Percentiles rank a stretch among this genome's conserved stretches.
Conservation (phyloP, 2,797 vertebrate genomes). For the Huso huso region DNA sequence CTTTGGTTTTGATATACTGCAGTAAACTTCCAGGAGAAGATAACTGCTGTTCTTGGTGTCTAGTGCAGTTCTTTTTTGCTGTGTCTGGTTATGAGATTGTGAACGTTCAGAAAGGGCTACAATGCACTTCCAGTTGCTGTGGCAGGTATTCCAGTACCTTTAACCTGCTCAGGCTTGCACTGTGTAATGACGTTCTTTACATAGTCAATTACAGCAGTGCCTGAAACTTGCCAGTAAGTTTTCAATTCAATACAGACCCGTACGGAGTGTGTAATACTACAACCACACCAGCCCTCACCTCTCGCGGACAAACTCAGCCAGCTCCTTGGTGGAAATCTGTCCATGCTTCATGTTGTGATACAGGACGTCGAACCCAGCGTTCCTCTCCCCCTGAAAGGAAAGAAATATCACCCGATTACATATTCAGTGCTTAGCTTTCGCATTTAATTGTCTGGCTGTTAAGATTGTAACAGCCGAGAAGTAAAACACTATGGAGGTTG, state of each 20-base stretch:
- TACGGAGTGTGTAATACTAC: constrained; percentile 3
- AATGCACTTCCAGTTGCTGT: no score
- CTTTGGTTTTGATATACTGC: no score
- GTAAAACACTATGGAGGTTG: background rate
- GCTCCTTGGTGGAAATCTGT: constrained; percentile 84
- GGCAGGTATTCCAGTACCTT: no score
- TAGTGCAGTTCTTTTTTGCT: no score
- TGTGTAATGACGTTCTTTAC: background rate
- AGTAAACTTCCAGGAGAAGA: no score
- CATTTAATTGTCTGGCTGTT: background rate
- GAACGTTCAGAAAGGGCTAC: no score
- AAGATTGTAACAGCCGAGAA: background rate
- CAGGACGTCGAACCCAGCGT: constrained; percentile 87
- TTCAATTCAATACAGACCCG: constrained; percentile 7
- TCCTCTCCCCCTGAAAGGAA: constrained; percentile 81
- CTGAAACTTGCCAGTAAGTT: constrained; percentile 10
- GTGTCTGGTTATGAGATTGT: no score
- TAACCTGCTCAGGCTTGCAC: background rate
- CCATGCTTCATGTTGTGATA: constrained; percentile 98
- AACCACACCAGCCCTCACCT: constrained; percentile 55
- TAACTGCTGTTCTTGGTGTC: no score
- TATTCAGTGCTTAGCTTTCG: no score
- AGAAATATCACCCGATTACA: constrained; percentile 9
- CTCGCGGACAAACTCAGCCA: constrained; percentile 86
- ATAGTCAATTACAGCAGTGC: constrained; percentile 15